A percentile compares a stretch with the other conserved stretches of the same genome.
phyloP scores from a whole-genome alignment of 1,140 invertebrate species.

The Drosophila grimshawi region DNA sequence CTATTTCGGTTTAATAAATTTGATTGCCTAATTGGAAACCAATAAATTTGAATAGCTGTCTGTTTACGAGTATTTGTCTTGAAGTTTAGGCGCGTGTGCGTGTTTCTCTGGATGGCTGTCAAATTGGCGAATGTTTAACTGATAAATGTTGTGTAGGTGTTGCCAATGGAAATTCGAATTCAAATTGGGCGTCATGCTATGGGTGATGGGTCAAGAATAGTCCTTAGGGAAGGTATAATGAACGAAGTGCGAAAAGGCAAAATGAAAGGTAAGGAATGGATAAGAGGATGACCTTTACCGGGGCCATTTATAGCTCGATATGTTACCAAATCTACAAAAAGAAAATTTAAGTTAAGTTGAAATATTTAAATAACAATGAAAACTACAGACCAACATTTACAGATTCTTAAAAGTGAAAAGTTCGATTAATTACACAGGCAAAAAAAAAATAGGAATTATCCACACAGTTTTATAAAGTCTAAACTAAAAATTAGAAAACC shows the following conservation, averaged over 20 bases:
- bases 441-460: too few species aligned
- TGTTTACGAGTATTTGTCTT: conserved; percentile 42
- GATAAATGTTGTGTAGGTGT: conserved; percentile 41
- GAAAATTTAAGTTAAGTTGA: too few species aligned
- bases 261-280: not conserved
- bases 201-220: conserved; percentile 8
- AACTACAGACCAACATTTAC: too few species aligned
- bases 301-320: too few species aligned
- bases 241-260: not conserved
- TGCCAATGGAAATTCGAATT: conserved; percentile 21
- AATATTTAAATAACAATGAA: too few species aligned
- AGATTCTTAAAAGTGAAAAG: too few species aligned
- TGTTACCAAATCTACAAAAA: too few species aligned
- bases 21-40: conserved; percentile 77
- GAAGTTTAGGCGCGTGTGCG: not conserved
- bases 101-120: conserved; percentile 21
- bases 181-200: not conserved
- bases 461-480: too few species aligned
- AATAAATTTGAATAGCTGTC: conserved; percentile 72
- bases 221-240: not conserved
- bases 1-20: conserved; percentile 77
- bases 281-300: too few species aligned
- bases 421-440: too few species aligned
- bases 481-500: too few species aligned
- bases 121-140: conserved; percentile 39